Evolutionary conservation across 35 echinoderm and acorn worm species (phyloP).

Genomic region (Strongylocentrotus purpuratus): DNA sequence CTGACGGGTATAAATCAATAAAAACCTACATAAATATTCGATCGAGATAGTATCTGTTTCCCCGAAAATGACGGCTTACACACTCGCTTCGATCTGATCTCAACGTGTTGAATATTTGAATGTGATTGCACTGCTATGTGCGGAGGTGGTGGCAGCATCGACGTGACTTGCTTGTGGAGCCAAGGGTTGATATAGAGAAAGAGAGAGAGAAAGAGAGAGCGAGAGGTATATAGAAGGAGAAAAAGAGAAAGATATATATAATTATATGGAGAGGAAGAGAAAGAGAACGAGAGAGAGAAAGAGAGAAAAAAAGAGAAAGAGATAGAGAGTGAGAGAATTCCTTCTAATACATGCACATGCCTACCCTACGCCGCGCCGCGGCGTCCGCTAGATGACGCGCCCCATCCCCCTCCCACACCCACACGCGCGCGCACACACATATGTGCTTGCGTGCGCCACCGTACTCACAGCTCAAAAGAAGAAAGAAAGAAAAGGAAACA

Average conservation of each 20-base stretch:
- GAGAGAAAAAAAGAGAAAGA: neutral
- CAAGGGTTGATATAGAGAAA: neutral
- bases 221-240: neutral
- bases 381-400: no score
- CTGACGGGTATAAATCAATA: constrained; percentile 7
- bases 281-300: neutral
- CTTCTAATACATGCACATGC: no score
- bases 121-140: neutral
- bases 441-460: no score
- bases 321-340: neutral
- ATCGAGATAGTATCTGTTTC: neutral
- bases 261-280: neutral
- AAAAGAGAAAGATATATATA: neutral
- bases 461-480: no score
- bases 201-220: neutral
- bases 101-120: constrained; percentile 12
- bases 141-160: neutral
- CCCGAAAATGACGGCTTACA: neutral
- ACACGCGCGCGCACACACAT: no score
- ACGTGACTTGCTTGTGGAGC: neutral
- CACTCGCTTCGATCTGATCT: neutral
- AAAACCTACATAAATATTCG: constrained; percentile 4
- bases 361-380: no score
- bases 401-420: no score
- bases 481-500: no score